Evolutionary conservation across 2,113 vertebrate genomes (phyloP).

Genomic region (Lepus americanus): DNA sequence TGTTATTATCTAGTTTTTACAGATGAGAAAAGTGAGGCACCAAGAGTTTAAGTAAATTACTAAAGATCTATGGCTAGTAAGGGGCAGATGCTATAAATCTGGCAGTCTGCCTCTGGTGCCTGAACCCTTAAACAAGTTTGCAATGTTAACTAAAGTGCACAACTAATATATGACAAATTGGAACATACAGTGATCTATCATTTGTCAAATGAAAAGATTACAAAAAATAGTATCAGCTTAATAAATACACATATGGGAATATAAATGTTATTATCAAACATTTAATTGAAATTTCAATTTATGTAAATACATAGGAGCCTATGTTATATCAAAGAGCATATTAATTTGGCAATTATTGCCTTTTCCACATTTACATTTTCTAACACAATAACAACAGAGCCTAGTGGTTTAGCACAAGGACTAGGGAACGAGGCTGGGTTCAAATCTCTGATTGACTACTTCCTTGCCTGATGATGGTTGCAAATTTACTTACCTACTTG

Average conservation of each 20-base stretch:
- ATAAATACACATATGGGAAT: neutral
- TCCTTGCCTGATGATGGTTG: neutral
- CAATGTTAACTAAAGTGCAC: neutral
- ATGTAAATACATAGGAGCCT: neutral
- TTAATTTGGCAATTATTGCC: conserved; percentile 19
- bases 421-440: neutral
- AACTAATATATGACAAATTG: neutral
- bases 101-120: neutral
- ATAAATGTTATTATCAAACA: neutral
- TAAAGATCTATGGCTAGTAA: neutral
- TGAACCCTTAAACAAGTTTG: neutral
- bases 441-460: conserved; percentile 1
- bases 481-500: neutral
- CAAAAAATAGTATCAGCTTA: neutral
- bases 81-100: neutral
- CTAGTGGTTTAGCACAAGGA: conserved; percentile 9
- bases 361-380: neutral
- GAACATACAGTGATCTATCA: conserved; percentile 1
- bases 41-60: neutral
- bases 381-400: conserved; percentile 14
- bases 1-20: neutral
- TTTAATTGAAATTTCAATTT: conserved; percentile 8
- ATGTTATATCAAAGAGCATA: neutral
- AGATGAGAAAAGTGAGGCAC: neutral
- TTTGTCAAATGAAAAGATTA: conserved; percentile 11